phyloP scores from a whole-genome alignment of 2,113 vertebrate species.

The Corvus moneduloides region DNA sequence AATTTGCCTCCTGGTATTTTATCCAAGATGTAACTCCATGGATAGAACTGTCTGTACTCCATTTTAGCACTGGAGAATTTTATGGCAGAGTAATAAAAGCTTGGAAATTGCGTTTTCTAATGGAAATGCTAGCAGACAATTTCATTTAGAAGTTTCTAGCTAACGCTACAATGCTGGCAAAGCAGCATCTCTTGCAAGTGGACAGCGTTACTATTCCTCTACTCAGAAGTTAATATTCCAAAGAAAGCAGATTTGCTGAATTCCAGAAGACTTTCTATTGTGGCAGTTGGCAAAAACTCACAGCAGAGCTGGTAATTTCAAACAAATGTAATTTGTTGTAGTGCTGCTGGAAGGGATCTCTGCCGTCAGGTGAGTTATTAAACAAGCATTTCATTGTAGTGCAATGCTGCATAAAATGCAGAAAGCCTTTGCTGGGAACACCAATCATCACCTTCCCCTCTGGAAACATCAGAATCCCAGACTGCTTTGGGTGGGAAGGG shows the following conservation, averaged over 20 bases:
- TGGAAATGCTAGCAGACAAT: background rate
- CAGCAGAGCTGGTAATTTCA: background rate
- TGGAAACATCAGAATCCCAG: too few species aligned
- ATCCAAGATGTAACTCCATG: background rate
- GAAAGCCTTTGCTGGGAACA: background rate
- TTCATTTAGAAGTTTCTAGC: background rate
- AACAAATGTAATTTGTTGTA: background rate
- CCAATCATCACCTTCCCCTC: background rate
- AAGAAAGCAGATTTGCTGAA: background rate
- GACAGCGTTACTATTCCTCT: background rate
- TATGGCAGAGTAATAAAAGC: background rate
- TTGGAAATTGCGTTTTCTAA: background rate
- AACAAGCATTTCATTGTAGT: background rate
- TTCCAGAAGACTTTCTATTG: background rate
- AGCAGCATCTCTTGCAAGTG: background rate
- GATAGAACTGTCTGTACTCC: background rate
- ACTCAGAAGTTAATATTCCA: background rate
- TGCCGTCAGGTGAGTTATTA: background rate
- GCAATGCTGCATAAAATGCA: background rate
- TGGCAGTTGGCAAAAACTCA: background rate
- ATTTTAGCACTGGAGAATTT: background rate
- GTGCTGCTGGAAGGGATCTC: conserved; percentile 11
- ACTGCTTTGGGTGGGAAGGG: background rate
- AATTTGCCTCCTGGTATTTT: background rate
- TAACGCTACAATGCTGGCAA: background rate